phyloP scores from a whole-genome alignment of 92 coral and sea anemone genomes.

The Umimayanthus kanabou region DNA sequence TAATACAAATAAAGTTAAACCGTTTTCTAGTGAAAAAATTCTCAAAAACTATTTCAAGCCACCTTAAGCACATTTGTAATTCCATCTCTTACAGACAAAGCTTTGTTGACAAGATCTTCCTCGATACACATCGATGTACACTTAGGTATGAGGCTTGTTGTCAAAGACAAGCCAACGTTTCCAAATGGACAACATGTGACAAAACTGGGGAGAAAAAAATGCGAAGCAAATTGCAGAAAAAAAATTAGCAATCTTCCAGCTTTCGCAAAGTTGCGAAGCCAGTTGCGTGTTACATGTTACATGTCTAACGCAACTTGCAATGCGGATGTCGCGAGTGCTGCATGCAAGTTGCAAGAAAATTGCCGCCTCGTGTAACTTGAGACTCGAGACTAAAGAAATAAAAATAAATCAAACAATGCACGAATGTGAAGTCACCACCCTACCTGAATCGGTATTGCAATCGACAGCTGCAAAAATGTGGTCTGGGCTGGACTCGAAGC shows the following conservation, averaged over 20 bases:
- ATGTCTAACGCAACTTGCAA: too few relatives aligned
- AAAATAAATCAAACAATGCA: background rate
- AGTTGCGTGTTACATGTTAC: too few relatives aligned
- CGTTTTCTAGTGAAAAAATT: too few relatives aligned
- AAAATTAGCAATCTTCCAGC: too few relatives aligned
- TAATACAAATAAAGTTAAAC: too few relatives aligned
- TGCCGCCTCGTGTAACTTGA: too few relatives aligned
- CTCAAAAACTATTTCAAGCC: too few relatives aligned
- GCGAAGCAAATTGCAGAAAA: too few relatives aligned
- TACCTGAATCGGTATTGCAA: conserved; percentile 83
- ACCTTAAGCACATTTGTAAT: background rate
- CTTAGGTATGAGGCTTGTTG: background rate
- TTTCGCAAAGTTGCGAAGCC: too few relatives aligned
- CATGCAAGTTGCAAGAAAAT: background rate
- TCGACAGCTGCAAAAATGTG: conserved; percentile 92
- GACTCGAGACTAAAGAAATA: too few relatives aligned
- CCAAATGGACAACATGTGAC: background rate
- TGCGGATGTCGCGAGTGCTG: background rate
- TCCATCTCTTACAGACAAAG: background rate
- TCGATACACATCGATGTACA: background rate
- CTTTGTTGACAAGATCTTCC: background rate
- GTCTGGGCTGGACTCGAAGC: conserved; percentile 58
- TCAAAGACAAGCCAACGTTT: background rate
- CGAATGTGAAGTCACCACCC: background rate
- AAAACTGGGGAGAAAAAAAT: too few relatives aligned